Percentiles rank a stretch among this genome's conserved stretches.
Conservation (phyloP, 2,797 vertebrate genomes). For the Epinephelus awoara region DNA sequence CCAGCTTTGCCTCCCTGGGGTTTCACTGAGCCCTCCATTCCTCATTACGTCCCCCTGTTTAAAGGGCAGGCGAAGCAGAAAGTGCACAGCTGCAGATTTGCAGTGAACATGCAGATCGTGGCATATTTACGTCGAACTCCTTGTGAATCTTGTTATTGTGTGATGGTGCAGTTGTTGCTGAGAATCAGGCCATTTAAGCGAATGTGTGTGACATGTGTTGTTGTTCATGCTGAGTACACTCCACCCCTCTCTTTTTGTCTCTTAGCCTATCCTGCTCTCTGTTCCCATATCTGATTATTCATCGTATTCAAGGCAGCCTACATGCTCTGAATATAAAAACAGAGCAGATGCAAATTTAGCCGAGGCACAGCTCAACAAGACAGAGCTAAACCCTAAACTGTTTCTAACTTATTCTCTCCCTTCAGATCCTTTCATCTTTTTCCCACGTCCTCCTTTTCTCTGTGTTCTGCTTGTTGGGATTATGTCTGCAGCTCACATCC, state of each 20-base stretch:
- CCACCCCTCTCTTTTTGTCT: conserved; percentile 32
- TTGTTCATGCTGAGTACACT: conserved; percentile 42
- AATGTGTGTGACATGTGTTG: conserved; percentile 53
- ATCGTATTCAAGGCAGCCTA: conserved; percentile 56
- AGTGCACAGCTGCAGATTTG: conserved; percentile 48
- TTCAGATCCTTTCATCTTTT: conserved; percentile 43
- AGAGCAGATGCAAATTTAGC: conserved; percentile 53
- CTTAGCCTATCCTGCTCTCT: conserved; percentile 27
- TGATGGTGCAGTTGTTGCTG: conserved; percentile 32
- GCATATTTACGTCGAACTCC: conserved; percentile 35
- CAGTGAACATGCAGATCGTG: conserved; percentile 22
- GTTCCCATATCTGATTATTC: conserved; percentile 69
- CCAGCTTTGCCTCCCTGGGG: conserved; percentile 61
- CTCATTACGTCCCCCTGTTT: conserved; percentile 55
- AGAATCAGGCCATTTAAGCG: conserved; percentile 47
- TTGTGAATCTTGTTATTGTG: conserved; percentile 38
- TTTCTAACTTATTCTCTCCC: conserved; percentile 28
- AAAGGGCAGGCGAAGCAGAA: conserved; percentile 67
- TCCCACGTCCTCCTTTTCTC: conserved; percentile 6
- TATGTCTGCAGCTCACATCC: conserved; percentile 18
- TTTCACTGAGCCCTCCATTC: conserved; percentile 59
- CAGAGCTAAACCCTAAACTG: conserved; percentile 21
- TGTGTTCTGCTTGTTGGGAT: conserved; percentile 5
- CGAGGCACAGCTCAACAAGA: conserved; percentile 26
- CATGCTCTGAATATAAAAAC: conserved; percentile 64